A percentile compares a stretch with the other conserved stretches of the same genome.
phyloP scores from a whole-genome alignment of 23 tunicate species.

The Trididemnum miniatum region DNA sequence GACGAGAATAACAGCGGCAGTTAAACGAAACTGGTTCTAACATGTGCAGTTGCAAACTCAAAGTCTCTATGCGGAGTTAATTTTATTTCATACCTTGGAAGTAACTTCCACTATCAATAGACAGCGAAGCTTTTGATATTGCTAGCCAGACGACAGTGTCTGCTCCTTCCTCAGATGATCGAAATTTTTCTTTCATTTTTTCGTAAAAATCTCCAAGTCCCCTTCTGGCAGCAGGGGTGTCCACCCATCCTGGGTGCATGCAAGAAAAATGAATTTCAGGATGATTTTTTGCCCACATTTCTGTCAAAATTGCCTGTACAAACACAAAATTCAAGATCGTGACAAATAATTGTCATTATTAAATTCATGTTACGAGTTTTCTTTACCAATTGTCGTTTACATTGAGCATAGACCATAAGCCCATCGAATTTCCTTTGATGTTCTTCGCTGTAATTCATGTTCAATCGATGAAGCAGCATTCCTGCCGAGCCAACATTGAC shows the following conservation, averaged over 20 bases:
- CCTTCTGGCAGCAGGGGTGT: slow-evolving; percentile 57
- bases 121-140: slow-evolving; percentile 6
- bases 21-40: too few relatives aligned
- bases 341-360: too few relatives aligned
- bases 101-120: slow-evolving; percentile 33
- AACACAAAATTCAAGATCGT: not conserved
- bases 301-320: slow-evolving; percentile 38
- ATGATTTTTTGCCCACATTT: slow-evolving; percentile 41
- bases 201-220: slow-evolving; percentile 52
- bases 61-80: too few relatives aligned
- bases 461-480: slow-evolving; percentile 43
- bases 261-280: slow-evolving; percentile 43
- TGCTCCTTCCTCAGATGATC: slow-evolving; percentile 49
- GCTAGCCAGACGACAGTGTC: slow-evolving; percentile 73
- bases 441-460: slow-evolving; percentile 18
- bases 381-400: slow-evolving; percentile 64
- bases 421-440: slow-evolving; percentile 23
- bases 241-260: slow-evolving; percentile 74
- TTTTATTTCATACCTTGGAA: slow-evolving; percentile 76
- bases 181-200: slow-evolving; percentile 51
- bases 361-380: too few relatives aligned
- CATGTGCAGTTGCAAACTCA: too few relatives aligned
- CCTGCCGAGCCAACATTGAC: slow-evolving; percentile 51
- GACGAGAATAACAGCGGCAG: too few relatives aligned
- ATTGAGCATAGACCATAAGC: slow-evolving; percentile 41